Evolutionary conservation across 2,888 invertebrate genomes (phyloP).

Genomic region (Tenthredo amoena): DNA sequence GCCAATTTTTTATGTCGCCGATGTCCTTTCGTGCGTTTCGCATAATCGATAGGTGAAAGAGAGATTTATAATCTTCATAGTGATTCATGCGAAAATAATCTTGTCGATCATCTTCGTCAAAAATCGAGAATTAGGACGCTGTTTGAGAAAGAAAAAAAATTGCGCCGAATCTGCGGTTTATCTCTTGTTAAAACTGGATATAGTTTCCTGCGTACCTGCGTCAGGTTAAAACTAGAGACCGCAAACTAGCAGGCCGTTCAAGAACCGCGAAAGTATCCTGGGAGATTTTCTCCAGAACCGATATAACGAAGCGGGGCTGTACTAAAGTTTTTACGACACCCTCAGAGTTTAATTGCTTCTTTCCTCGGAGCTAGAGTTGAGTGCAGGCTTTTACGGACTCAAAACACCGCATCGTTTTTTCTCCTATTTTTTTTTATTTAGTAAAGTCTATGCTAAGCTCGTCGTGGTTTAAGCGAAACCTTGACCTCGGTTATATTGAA

Average conservation of each 20-base stretch:
- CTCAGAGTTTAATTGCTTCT: slow-evolving; percentile 33
- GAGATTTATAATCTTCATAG: background rate
- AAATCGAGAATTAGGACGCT: background rate
- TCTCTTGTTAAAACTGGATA: background rate
- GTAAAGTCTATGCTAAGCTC: background rate
- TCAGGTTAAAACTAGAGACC: background rate
- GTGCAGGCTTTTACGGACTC: slow-evolving; percentile 19
- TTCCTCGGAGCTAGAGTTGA: slow-evolving; percentile 30
- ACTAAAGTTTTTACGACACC: slow-evolving; percentile 46
- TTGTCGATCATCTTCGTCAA: background rate
- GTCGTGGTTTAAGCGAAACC: slow-evolving; percentile 7
- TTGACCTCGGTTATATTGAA: slow-evolving; percentile 16
- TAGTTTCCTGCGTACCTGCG: background rate
- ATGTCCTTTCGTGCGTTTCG: background rate
- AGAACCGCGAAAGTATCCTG: slow-evolving; percentile 6
- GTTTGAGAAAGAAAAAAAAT: background rate
- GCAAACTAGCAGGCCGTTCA: background rate
- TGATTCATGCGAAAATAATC: background rate
- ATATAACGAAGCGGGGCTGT: slow-evolving; percentile 13
- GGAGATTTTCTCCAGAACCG: background rate
- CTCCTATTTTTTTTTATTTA: background rate
- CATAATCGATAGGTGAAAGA: background rate
- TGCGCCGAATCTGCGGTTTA: background rate
- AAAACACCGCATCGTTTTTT: slow-evolving; percentile 24
- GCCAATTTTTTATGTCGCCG: background rate